Evolutionary conservation across 2,797 vertebrate species (phyloP).

Genomic region (Knipowitschia caucasica): DNA sequence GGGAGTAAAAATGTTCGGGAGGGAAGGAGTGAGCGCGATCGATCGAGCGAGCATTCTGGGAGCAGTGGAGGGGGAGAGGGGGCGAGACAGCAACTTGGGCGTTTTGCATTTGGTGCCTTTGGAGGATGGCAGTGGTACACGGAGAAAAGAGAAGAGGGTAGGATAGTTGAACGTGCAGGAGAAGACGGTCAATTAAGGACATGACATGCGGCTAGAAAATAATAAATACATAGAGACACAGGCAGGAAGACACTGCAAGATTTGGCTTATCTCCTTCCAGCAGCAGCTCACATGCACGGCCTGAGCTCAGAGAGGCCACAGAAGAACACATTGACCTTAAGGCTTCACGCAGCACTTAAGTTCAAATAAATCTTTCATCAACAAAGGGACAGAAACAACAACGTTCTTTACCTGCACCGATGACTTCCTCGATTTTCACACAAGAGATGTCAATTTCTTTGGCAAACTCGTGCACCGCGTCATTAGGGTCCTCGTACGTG

Average conservation of each 20-base stretch:
- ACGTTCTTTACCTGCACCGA: conserved; percentile 88
- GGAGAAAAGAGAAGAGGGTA: conserved; percentile 24
- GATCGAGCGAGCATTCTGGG: conserved; percentile 57
- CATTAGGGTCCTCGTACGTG: conserved; percentile 97
- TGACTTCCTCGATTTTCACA: conserved; percentile 99
- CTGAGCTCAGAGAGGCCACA: conserved; percentile 35
- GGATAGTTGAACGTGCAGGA: conserved; percentile 48
- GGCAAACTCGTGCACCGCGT: conserved; percentile 95
- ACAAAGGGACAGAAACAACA: conserved; percentile 18
- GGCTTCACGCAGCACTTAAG: conserved; percentile 37
- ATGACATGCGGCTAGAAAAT: conserved; percentile 56
- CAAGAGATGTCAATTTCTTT: conserved; percentile 99
- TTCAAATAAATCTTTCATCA: conserved; percentile 49
- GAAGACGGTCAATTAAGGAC: conserved; percentile 63
- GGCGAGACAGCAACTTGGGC: conserved; percentile 57
- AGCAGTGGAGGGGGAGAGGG: conserved; percentile 52
- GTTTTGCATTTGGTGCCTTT: conserved; percentile 59
- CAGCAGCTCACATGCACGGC: conserved; percentile 39
- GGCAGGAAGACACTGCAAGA: conserved; percentile 28
- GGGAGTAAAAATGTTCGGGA: conserved; percentile 64
- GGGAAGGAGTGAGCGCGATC: conserved; percentile 59
- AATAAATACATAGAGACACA: conserved; percentile 25
- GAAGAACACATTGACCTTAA: conserved; percentile 21
- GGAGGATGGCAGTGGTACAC: conserved; percentile 22
- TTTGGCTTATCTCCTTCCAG: conserved; percentile 25